Evolutionary conservation across 2,113 vertebrate genomes (phyloP), one percentile per base, ranked within the genome.

Genomic region (Hippocampus mohnikei): DNA sequence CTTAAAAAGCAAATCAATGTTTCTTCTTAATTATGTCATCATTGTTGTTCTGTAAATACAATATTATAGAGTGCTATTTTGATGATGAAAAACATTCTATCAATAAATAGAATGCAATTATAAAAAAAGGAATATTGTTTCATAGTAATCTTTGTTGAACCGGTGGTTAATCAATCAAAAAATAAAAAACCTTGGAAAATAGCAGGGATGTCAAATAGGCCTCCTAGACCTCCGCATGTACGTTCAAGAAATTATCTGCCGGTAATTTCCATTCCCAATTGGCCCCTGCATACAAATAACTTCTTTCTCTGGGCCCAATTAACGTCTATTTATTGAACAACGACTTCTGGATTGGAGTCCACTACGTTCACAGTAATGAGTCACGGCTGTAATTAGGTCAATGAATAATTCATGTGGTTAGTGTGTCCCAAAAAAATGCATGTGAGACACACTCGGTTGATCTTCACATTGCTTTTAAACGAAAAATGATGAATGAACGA

Each of bases 301-400:
- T 37, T 70, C 67, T 82, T 84, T 90, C 85, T 81, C 71, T 89
- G 83, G 87, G 83, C 86, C 88, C 81, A 88, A 90, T 90, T 91
- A 89, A 59, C 29, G 55, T 70, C 64, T 80, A 70, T 88, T 87
- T 87, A 87, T 79, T 80, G 77, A 81, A 77, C 77, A 77, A 80
- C 41, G 25, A 66, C 33, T 74, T 71, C 8, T 76, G 74, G 80
- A 87, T 67, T 80, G 85, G 87, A 23, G 56, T 44, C 62, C 71
- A 72, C 69, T 72, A 74, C 48, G 71, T 77, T 62, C 71, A 67
- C 59, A 52, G 85, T 87, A 84, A 87, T 87, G 85, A 88, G 75
- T 84, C 84, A 80, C 60, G 59, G 69, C 72, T 44, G 15, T 84
- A 89, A 89, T 86, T 84, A 80, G 87, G 77, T 67, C 67, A 71